A percentile compares a stretch with the other conserved stretches of the same genome.
Conservation (phyloP, 30 jellyfish, hydroid and myxozoan genomes). For the Aurelia sp. region DNA sequence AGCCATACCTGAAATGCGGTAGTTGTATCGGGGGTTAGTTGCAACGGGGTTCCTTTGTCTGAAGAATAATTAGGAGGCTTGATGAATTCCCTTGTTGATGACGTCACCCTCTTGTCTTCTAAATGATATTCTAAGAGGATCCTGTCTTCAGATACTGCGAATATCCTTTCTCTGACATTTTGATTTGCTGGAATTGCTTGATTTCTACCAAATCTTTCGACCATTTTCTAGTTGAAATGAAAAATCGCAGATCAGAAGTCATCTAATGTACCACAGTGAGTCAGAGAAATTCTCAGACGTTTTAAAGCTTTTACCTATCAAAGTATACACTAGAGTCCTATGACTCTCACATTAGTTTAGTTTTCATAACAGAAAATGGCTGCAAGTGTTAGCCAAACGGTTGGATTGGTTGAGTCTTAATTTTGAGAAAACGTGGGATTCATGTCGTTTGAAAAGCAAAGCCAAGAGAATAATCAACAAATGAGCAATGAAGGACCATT, state of each 20-base stretch:
- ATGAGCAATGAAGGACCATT: too few relatives aligned
- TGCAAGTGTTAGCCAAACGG: too few relatives aligned
- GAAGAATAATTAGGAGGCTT: slow-evolving; percentile 82
- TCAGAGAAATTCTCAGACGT: too few relatives aligned
- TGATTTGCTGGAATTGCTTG: slow-evolving; percentile 63
- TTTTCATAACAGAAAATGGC: too few relatives aligned
- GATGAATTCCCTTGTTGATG: slow-evolving; percentile 90
- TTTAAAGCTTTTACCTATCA: too few relatives aligned
- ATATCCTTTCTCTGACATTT: slow-evolving; percentile 75
- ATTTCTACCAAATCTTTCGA: slow-evolving; percentile 72
- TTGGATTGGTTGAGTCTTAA: too few relatives aligned
- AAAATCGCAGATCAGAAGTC: too few relatives aligned
- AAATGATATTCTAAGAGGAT: slow-evolving; percentile 69
- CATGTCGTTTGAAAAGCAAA: too few relatives aligned
- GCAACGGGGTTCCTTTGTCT: slow-evolving; percentile 87
- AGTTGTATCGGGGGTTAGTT: slow-evolving; percentile 76
- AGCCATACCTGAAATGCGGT: slow-evolving; percentile 73
- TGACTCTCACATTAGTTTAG: too few relatives aligned
- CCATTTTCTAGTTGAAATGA: slow-evolving; percentile 56
- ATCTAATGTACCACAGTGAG: too few relatives aligned
- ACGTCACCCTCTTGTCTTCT: slow-evolving; percentile 71
- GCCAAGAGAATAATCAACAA: too few relatives aligned
- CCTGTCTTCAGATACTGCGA: slow-evolving; percentile 82
- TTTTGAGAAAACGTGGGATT: neutral
- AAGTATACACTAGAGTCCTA: too few relatives aligned